A percentile compares a stretch with the other conserved stretches of the same genome.
phyloP scores from a whole-genome alignment of 2,888 invertebrate genomes.

The Cryptus armator region DNA sequence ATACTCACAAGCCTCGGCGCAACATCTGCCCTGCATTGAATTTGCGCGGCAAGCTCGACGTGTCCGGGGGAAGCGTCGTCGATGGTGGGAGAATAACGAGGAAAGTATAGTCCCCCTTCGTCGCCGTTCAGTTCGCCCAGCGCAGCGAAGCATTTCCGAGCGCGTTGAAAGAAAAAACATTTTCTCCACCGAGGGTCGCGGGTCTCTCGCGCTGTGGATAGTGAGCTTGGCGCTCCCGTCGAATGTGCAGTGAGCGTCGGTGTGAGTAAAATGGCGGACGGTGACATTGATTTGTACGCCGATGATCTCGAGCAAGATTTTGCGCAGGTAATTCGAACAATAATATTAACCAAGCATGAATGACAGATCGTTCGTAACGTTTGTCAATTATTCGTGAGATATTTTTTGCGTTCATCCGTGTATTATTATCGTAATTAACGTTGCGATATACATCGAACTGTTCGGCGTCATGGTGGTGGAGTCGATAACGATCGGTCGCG shows the following conservation, averaged over 20 bases:
- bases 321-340: constrained; percentile 88
- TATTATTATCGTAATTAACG: constrained; percentile 7
- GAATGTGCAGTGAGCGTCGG: constrained; percentile 79
- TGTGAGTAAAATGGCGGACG: constrained; percentile 93
- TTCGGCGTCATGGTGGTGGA: constrained; percentile 78
- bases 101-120: background rate
- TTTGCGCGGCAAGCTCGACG: background rate
- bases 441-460: constrained; percentile 63
- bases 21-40: background rate
- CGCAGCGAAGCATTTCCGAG: constrained; percentile 16
- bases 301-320: constrained; percentile 99
- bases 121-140: constrained; percentile 11
- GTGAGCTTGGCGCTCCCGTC: constrained; percentile 65
- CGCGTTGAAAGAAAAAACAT: background rate
- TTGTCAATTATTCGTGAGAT: background rate
- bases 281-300: constrained; percentile 98
- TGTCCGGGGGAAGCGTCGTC: background rate
- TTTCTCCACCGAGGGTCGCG: background rate
- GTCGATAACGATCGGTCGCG: constrained; percentile 75
- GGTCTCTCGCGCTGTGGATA: background rate
- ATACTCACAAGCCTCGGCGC: background rate
- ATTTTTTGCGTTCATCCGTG: background rate
- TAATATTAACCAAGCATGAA: constrained; percentile 25
- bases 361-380: constrained; percentile 19
- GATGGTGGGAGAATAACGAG: background rate